phyloP scores from a whole-genome alignment of 2,888 invertebrate species.

The Mylabris sibirica region DNA sequence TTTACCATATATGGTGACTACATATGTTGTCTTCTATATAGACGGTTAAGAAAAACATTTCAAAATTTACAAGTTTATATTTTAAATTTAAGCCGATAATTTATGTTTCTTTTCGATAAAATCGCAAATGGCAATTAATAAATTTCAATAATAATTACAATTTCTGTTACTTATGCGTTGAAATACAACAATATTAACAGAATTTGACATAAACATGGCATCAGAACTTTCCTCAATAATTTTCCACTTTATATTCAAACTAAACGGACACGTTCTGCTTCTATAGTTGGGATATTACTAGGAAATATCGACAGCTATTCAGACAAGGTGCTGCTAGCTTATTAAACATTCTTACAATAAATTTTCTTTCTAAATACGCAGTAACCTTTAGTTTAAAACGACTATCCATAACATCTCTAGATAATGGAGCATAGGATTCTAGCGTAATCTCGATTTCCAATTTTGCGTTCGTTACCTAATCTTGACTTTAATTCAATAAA shows the following conservation, averaged over 20 bases:
- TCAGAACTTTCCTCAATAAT: slow-evolving; percentile 38
- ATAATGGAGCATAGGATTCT: no score
- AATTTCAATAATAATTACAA: no score
- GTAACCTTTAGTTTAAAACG: neutral
- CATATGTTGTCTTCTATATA: neutral
- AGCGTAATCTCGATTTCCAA: no score
- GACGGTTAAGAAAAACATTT: neutral
- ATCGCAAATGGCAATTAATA: no score
- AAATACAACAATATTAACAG: slow-evolving; percentile 33
- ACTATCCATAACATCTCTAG: neutral
- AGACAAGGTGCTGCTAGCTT: neutral
- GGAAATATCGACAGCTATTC: slow-evolving; percentile 1
- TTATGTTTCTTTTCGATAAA: no score
- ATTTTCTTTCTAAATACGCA: neutral
- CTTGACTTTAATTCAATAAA: no score
- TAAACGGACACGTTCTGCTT: slow-evolving; percentile 45
- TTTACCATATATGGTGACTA: neutral
- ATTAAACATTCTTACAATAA: slow-evolving; percentile 2
- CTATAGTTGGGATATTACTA: slow-evolving; percentile 33
- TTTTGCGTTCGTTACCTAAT: no score
- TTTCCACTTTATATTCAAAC: slow-evolving; percentile 45
- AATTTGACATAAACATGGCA: slow-evolving; percentile 37
- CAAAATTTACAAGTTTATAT: neutral
- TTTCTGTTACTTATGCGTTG: slow-evolving; percentile 12
- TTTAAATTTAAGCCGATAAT: no score